phyloP scores from a whole-genome alignment of 30 jellyfish, hydroid and myxozoan species.

The Chironex yamaguchii region DNA sequence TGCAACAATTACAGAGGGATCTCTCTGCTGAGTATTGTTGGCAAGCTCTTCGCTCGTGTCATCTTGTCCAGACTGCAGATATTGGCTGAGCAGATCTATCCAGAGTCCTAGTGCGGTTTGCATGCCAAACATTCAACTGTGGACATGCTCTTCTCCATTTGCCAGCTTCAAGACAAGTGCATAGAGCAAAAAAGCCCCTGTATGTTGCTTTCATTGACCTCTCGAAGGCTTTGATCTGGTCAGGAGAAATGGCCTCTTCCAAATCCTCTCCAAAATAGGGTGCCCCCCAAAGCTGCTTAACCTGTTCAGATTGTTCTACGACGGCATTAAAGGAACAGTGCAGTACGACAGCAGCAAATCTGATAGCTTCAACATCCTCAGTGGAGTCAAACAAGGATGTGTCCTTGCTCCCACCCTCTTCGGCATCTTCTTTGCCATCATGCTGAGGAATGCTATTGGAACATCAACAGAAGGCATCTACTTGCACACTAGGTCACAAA shows the following conservation, averaged over 20 bases:
- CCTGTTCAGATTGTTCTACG: background rate
- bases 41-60: background rate
- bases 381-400: background rate
- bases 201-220: background rate
- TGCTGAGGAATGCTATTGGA: background rate
- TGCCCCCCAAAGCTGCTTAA: background rate
- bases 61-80: background rate
- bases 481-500: background rate
- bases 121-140: background rate
- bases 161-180: slow-evolving; percentile 2
- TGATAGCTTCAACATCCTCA: background rate
- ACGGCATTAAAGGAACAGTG: background rate
- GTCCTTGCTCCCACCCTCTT: background rate
- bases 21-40: background rate
- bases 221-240: slow-evolving; percentile 3
- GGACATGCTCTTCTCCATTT: slow-evolving; percentile 1
- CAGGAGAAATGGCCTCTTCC: slow-evolving; percentile 3
- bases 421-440: no score
- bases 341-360: background rate
- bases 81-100: background rate
- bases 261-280: background rate
- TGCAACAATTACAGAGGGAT: no score
- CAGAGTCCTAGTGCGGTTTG: slow-evolving; percentile 1
- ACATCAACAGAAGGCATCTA: background rate
- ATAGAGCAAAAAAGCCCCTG: slow-evolving; percentile 2